Base-by-base conservation (phyloP, 2,113 vertebrate species). In the Phaethornis superciliosus region DNA sequence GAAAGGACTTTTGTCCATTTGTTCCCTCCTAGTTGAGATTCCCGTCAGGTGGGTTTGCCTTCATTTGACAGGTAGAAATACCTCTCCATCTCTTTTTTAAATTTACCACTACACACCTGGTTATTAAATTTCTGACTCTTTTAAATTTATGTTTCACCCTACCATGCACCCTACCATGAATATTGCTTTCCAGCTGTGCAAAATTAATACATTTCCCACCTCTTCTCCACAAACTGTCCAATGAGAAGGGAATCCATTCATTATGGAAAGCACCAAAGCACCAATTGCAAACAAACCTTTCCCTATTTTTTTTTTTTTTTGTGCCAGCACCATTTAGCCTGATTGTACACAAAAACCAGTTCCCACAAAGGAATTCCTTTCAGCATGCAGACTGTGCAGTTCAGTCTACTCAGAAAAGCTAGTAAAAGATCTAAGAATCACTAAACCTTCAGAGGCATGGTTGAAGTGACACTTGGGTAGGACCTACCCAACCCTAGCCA, bases 81-180 rank as follows among this genome's bases (percentile, higher is more conserved):
- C 2, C 8, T 52, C 4, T 7, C 6, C 0, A 2, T 23, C 2
- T 40, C 46, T 23, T 58, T 42, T 20, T 12, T 2, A 3, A 23
- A 65, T 40, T 72, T 70, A 19, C 13, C 4, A 18, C 6, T 37
- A 75, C 14, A n/a, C 12, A 33, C 14, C 9, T 3, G 9, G 5
- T 26, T 79, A 60, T 47, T 49, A 72, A 28, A 60, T 44, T 56
- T 52, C 8, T 81, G 33, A 56, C 27, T 26, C 4, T 63, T 79
- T 6, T 44, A 18, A 74, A 4, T 1, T 60, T 76, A 82, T 89
- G 16, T 85, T 26, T 79, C 3, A 2, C 18, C 6, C 6, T 46
- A 64, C 15, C 15, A 60, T 7, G 17, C 15, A 79, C 12, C 40
- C 40, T 40, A 40, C 40, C 40, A 28, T 21, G n/a, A 55, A 56